phyloP scores from a whole-genome alignment of 2,113 vertebrate genomes.

The Poeciliopsis prolifica region DNA sequence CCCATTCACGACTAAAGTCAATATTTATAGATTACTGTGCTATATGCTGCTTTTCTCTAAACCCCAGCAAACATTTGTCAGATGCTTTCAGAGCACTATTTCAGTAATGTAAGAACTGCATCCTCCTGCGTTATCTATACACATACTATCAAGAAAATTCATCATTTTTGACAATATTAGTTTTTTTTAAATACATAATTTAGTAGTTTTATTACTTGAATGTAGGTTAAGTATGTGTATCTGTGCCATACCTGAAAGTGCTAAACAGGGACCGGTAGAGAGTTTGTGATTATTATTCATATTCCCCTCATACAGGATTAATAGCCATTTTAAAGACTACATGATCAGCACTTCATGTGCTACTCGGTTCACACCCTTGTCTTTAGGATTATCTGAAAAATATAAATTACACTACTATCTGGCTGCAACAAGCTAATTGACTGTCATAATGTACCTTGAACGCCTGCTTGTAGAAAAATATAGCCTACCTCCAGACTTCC shows the following conservation, averaged over 20 bases:
- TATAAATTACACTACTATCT: not conserved
- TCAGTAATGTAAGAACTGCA: not conserved
- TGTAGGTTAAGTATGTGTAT: not conserved
- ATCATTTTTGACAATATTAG: not conserved
- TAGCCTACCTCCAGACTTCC: not conserved
- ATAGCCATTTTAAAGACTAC: not conserved
- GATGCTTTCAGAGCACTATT: not conserved
- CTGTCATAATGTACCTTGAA: not conserved
- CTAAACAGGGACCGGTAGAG: not conserved
- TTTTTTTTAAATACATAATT: not conserved
- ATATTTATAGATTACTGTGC: not conserved
- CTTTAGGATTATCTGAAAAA: not conserved
- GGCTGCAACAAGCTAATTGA: not conserved
- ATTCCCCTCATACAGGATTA: not conserved
- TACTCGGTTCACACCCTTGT: no score
- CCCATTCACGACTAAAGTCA: not conserved
- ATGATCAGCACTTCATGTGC: no score
- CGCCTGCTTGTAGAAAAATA: not conserved
- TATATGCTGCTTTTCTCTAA: not conserved
- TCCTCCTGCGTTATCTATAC: not conserved
- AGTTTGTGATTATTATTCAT: not conserved
- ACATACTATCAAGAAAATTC: not conserved
- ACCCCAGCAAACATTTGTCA: not conserved
- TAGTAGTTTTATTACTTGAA: not conserved
- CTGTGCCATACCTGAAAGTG: not conserved